Conservation (phyloP, 2,888 invertebrate genomes). For the Linyphia triangularis region DNA sequence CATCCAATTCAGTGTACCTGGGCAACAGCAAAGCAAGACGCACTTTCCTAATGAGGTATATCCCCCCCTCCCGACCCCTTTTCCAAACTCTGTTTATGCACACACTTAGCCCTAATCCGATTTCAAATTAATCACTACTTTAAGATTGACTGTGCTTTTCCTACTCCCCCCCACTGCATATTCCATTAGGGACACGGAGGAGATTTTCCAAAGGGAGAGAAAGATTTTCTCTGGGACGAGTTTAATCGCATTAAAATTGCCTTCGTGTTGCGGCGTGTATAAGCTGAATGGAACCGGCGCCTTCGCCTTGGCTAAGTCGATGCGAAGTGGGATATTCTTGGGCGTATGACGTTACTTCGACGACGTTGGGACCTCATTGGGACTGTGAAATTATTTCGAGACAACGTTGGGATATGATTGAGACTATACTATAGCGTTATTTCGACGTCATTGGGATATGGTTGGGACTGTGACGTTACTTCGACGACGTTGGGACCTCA, state of each 20-base stretch:
- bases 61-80: slow-evolving; percentile 2
- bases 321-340: too few relatives aligned
- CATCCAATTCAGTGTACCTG: too few relatives aligned
- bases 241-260: slow-evolving; percentile 73
- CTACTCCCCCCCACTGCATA: slow-evolving; percentile 21
- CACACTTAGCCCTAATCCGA: slow-evolving; percentile 71
- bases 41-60: slow-evolving; percentile 59
- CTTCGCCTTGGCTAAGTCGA: too few relatives aligned
- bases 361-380: too few relatives aligned
- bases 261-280: slow-evolving; percentile 60
- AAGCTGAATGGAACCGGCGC: too few relatives aligned
- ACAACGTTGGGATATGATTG: too few relatives aligned
- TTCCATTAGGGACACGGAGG: slow-evolving; percentile 64
- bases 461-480: too few relatives aligned
- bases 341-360: too few relatives aligned
- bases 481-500: too few relatives aligned
- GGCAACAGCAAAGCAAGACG: background rate
- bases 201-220: slow-evolving; percentile 23
- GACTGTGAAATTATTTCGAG: too few relatives aligned
- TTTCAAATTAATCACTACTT: slow-evolving; percentile 74
- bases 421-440: too few relatives aligned
- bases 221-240: slow-evolving; percentile 37
- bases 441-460: too few relatives aligned
- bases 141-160: slow-evolving; percentile 71
- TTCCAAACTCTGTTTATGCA: slow-evolving; percentile 39